Conservation (phyloP, 2,888 invertebrate genomes). For the Lepidochrysops patricia region DNA sequence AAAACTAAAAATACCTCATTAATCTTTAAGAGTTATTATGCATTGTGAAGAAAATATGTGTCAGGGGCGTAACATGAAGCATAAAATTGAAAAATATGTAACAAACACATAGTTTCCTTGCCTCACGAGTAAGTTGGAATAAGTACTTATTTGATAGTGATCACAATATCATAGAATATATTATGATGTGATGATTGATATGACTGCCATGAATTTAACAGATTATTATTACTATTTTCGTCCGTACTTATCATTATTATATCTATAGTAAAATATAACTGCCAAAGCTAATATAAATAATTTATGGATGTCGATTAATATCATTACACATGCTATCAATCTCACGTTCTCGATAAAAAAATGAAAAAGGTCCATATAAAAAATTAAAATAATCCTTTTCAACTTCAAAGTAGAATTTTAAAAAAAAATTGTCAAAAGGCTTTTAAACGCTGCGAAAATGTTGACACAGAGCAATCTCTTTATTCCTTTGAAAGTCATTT, state of each 20-base stretch:
- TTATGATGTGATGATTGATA: too few relatives aligned
- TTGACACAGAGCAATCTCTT: background rate
- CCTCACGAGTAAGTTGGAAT: too few relatives aligned
- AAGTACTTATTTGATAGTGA: too few relatives aligned
- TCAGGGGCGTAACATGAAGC: too few relatives aligned
- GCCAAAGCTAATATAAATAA: too few relatives aligned
- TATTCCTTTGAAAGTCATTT: background rate
- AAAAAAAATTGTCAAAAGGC: background rate
- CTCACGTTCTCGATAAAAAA: background rate
- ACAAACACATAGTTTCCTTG: too few relatives aligned
- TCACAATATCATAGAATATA: too few relatives aligned
- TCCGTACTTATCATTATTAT: too few relatives aligned
- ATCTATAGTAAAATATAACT: too few relatives aligned
- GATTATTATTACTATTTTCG: too few relatives aligned
- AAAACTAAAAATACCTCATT: conserved; percentile 1
- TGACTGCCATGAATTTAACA: too few relatives aligned
- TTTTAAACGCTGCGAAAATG: background rate
- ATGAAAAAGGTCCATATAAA: background rate
- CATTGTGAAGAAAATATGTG: background rate
- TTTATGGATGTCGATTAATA: background rate
- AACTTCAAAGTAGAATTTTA: background rate
- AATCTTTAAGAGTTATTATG: background rate
- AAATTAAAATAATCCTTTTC: background rate
- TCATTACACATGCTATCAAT: background rate
- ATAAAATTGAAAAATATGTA: too few relatives aligned